phyloP scores from a whole-genome alignment of 2,113 vertebrate genomes.

The Circaetus gallicus region DNA sequence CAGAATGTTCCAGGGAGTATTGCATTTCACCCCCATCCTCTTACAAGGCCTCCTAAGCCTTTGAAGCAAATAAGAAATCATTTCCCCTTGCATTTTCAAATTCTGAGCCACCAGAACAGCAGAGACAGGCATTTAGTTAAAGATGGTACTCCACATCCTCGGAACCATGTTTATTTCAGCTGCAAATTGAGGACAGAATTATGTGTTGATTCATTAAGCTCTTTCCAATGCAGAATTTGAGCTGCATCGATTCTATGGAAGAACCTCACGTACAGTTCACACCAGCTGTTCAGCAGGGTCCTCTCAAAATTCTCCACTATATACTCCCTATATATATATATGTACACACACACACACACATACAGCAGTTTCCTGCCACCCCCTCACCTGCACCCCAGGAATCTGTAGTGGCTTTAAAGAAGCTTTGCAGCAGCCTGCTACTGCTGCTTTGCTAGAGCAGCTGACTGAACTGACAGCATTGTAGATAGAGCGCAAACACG shows the following conservation, averaged over 20 bases:
- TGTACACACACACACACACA: neutral
- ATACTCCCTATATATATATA: neutral
- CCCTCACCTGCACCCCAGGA: neutral
- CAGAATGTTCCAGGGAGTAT: neutral
- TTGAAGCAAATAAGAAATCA: neutral
- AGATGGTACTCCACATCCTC: neutral
- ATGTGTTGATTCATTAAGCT: neutral
- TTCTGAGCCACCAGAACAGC: neutral
- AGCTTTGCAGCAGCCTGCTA: neutral
- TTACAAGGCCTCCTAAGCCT: neutral
- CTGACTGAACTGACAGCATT: neutral
- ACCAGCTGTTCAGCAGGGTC: neutral
- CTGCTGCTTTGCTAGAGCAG: neutral
- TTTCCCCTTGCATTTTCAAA: neutral
- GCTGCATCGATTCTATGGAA: neutral
- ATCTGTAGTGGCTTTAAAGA: neutral
- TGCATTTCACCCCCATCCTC: neutral
- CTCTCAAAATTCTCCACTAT: neutral
- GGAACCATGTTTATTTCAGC: neutral
- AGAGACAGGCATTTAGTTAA: neutral
- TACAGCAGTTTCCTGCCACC: neutral
- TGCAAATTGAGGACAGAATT: neutral
- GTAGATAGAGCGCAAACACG: neutral
- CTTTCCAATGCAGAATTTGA: neutral
- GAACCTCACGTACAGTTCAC: neutral